These are phyloP conservation scores for Tenualosa thibaudeaui DNA, from an alignment of 2,797 vertebrate genomes.

Conservation along the genomic window DNA sequence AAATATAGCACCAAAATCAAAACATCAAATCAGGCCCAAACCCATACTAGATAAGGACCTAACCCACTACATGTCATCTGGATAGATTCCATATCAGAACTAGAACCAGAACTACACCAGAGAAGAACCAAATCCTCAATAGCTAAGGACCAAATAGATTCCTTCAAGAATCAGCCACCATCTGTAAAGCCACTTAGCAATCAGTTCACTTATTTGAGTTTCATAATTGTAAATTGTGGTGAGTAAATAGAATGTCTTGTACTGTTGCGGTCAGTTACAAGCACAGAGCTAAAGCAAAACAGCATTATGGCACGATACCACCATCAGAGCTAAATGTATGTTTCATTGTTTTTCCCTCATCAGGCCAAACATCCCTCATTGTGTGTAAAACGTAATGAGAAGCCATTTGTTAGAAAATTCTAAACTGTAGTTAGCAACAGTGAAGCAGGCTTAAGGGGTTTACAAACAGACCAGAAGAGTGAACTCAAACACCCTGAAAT, in stretches of 20 bases:
- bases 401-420: slow-evolving; percentile 38
- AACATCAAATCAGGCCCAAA: no score
- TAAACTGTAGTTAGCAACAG: slow-evolving; percentile 37
- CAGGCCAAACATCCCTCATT: neutral
- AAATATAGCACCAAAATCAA: neutral
- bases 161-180: neutral
- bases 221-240: neutral
- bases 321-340: slow-evolving; percentile 9
- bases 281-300: neutral
- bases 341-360: neutral
- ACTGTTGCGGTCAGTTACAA: neutral
- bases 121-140: neutral
- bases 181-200: neutral
- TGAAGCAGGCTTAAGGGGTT: neutral
- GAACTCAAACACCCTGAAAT: slow-evolving; percentile 47
- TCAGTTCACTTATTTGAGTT: neutral
- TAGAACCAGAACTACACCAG: no score
- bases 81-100: no score
- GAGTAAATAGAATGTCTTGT: neutral
- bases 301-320: neutral
- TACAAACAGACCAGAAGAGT: slow-evolving; percentile 16
- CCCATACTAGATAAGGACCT: neutral
- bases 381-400: slow-evolving; percentile 6
- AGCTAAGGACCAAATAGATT: neutral
- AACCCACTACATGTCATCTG: no score